Percentiles rank a stretch among this genome's conserved stretches.
Conservation (phyloP, 2,113 vertebrate genomes). For the Malurus cyaneus region DNA sequence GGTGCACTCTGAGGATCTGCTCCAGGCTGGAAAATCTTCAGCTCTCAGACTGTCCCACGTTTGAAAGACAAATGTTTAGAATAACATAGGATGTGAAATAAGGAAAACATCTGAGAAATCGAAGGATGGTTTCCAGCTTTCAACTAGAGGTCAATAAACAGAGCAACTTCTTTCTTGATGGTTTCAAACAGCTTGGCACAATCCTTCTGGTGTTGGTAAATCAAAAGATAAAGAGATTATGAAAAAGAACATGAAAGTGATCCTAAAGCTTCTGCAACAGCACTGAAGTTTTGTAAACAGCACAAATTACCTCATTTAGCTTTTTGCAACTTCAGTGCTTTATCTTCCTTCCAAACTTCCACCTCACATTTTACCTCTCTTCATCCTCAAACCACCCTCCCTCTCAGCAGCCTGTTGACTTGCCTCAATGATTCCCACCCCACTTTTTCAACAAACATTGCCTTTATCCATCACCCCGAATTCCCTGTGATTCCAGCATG, state of each 20-base stretch:
- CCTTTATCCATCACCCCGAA: background rate
- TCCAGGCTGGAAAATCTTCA: background rate
- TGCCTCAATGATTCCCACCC: background rate
- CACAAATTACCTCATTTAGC: background rate
- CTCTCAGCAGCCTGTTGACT: background rate
- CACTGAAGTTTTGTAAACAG: background rate
- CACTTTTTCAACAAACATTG: background rate
- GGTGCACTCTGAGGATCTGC: background rate
- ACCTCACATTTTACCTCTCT: background rate
- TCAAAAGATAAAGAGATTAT: constrained; percentile 6
- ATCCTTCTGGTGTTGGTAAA: background rate
- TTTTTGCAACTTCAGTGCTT: background rate
- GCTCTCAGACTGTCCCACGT: background rate
- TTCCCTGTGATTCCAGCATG: background rate
- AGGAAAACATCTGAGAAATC: background rate
- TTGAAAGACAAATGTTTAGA: background rate
- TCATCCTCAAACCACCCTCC: background rate
- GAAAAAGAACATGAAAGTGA: constrained; percentile 21
- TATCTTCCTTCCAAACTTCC: background rate
- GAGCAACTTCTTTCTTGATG: background rate
- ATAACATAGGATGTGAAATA: background rate
- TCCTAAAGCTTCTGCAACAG: background rate
- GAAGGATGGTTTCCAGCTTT: background rate
- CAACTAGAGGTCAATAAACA: constrained; percentile 23
- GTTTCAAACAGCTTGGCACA: background rate